phyloP scores from a whole-genome alignment of 2,797 vertebrate genomes.

The Tauraco hartlaubi region DNA sequence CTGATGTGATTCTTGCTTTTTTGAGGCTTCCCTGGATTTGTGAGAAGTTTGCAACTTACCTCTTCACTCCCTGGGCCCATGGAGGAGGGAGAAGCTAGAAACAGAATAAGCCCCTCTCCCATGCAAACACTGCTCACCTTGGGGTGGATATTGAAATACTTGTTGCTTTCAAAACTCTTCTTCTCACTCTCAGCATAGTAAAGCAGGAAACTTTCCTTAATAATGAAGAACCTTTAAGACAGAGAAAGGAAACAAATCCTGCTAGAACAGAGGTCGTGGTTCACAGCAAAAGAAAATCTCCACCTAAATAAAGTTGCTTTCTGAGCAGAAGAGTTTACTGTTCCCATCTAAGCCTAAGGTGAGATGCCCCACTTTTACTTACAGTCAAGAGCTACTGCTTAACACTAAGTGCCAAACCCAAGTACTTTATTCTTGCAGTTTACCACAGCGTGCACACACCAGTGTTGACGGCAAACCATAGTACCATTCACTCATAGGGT shows the following conservation, averaged over 20 bases:
- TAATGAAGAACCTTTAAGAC: constrained; percentile 91
- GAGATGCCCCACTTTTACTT: not conserved
- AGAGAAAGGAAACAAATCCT: not conserved
- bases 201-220: constrained; percentile 98
- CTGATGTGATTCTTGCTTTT: not conserved
- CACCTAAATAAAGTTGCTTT: not conserved
- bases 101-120: not conserved
- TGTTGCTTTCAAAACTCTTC: constrained; percentile 93
- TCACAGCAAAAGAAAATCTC: not conserved
- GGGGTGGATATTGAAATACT: constrained; percentile 96
- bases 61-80: not conserved
- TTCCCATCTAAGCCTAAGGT: not conserved
- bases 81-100: not conserved
- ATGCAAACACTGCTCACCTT: constrained; percentile 84
- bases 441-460: accelerated
- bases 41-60: not conserved
- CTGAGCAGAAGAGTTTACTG: not conserved
- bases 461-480: not conserved
- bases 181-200: constrained; percentile 96
- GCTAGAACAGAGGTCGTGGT: not conserved
- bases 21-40: not conserved
- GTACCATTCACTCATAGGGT: not conserved
- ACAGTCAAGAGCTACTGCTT: not conserved
- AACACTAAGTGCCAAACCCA: not conserved
- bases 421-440: not conserved